Conservation (phyloP, 2,888 invertebrate genomes). For the Tricholauxania praeusta region DNA sequence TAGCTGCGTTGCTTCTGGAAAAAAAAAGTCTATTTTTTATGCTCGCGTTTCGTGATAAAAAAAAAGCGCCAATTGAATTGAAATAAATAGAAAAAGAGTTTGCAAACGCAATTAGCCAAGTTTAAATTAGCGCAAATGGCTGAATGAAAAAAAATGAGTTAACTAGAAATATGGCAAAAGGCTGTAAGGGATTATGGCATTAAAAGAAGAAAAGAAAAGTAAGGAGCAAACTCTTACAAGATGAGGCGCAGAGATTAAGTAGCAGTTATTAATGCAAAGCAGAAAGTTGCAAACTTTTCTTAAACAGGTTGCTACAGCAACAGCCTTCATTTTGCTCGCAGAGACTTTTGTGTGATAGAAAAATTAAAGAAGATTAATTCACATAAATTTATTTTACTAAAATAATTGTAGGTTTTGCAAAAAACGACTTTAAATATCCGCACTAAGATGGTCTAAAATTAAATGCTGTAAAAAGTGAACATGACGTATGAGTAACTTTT, state of each 20-base stretch:
- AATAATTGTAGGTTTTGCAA: no score
- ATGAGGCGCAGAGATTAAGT: neutral
- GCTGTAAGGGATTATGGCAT: neutral
- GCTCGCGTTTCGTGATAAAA: neutral
- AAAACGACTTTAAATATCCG: no score
- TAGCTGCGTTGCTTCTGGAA: neutral
- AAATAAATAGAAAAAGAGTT: conserved; percentile 17
- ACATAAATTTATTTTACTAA: no score
- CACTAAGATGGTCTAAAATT: no score
- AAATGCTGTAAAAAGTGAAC: no score
- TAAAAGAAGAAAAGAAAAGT: neutral
- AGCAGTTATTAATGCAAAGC: neutral
- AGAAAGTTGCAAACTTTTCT: neutral
- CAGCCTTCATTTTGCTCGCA: no score
- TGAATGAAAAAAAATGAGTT: neutral
- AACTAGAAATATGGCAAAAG: neutral
- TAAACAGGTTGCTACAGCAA: neutral
- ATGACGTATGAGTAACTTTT: no score
- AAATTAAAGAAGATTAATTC: no score
- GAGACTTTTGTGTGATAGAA: no score
- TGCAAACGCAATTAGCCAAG: conserved; percentile 22
- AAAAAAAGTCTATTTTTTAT: no score
- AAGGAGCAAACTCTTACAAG: neutral
- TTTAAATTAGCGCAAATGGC: neutral
- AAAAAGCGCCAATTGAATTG: conserved; percentile 13